A percentile compares a stretch with the other conserved stretches of the same genome.
These are phyloP conservation scores for Geotrupes spiniger DNA, from an alignment of 2,888 invertebrate species.

Conservation along the genomic window DNA sequence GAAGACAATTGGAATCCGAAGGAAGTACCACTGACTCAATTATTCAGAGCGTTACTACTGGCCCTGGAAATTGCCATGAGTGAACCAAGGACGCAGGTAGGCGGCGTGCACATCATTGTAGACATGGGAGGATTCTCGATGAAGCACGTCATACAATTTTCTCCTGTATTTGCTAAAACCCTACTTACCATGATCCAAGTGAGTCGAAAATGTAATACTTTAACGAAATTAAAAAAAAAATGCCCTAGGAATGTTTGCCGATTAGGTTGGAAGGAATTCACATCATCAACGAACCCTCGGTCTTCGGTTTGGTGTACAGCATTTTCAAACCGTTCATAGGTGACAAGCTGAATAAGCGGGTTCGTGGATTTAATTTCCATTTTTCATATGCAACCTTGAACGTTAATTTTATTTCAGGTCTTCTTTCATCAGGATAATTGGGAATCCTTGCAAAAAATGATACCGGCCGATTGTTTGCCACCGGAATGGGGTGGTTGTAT, in stretches of 20 bases:
- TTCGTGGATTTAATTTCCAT: slow-evolving; percentile 44
- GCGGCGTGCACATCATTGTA: slow-evolving; percentile 69
- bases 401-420: slow-evolving; percentile 49
- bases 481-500: slow-evolving; percentile 65
- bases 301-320: slow-evolving; percentile 83
- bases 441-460: slow-evolving; percentile 57
- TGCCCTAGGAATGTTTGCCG: slow-evolving; percentile 83
- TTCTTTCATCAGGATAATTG: slow-evolving; percentile 71
- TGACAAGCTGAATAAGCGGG: slow-evolving; percentile 76
- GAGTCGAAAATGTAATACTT: slow-evolving; percentile 14
- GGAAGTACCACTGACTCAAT: slow-evolving; percentile 61
- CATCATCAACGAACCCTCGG: slow-evolving; percentile 80
- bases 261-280: slow-evolving; percentile 82
- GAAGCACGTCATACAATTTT: slow-evolving; percentile 70
- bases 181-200: slow-evolving; percentile 58
- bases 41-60: slow-evolving; percentile 69
- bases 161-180: slow-evolving; percentile 70
- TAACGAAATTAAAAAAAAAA: neutral
- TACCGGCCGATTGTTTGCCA: slow-evolving; percentile 61
- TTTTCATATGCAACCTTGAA: neutral
- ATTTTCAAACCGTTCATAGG: slow-evolving; percentile 86
- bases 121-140: slow-evolving; percentile 75
- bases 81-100: slow-evolving; percentile 77
- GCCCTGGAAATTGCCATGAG: slow-evolving; percentile 70
- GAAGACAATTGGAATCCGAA: slow-evolving; percentile 74